Base-by-base conservation (phyloP, 2,888 invertebrate species). In the Acrocera orbiculus region DNA sequence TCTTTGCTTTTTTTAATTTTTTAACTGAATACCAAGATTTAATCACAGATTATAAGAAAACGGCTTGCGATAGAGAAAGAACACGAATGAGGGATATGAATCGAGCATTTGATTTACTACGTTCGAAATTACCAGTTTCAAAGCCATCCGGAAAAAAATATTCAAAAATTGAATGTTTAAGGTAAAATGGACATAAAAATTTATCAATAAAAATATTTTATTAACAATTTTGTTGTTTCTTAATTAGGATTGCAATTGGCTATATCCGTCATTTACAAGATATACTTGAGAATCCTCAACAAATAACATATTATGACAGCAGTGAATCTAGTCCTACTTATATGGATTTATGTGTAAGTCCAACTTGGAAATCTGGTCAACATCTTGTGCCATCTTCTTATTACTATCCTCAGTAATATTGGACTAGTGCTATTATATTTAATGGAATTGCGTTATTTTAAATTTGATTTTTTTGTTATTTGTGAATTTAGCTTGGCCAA, bases 41-140 rank as follows among this genome's bases (percentile, higher is more conserved):
- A 35, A 49, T 22, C 40, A 10, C 61, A 78, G 81, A 82, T 56
- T 81, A 82, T 54, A 79, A 80, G 56, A 78, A 78, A 53, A 79
- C 81, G 1, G 85, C 85, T 0, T 83, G 83, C 47, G 82, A 82
- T 50, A 65, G 85, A 16, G 85, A 85, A 50, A 62, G 85, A 4
- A 82, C 80, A 1, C 64, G 85, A 24, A 85, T 85, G 85, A 65
- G 78, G 3, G 83, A 83, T 47, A 85, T 85, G 83, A 85, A 85
- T 53, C 66, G 70, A 32, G 82, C 83, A 0, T 85, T 80, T 47
- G 85, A 83, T 50, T 56, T 74, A 26, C 61, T 85, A 11, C 66
- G 83, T 22, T 73, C 76, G 27, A 76, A 76, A 50, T 54, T 83
- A 42, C 82, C 82, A 0, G 70, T 73, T 45, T 73, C 74, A 32